Evolutionary conservation across 2,888 invertebrate species (phyloP), one percentile per base, ranked within the genome.

Genomic region (Eustalomyia histrio): DNA sequence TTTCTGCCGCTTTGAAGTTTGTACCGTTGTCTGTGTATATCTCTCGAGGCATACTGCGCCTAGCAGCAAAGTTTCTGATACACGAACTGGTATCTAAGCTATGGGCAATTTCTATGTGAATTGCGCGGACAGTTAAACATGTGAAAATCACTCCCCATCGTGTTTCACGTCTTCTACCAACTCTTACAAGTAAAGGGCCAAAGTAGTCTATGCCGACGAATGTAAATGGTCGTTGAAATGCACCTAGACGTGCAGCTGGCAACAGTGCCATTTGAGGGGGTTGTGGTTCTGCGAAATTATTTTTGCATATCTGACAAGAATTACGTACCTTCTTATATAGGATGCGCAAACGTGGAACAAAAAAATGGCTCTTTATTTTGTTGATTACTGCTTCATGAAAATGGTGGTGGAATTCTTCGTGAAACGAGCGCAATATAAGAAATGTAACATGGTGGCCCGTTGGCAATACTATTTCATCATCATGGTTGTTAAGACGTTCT

Each of bases 151-250:
- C 83, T 8, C 81, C 82, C 84, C 83, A 85, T 24, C 79, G 52
- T n/a, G 84, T 85, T 55, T 84, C 82, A 2, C 43, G 18, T 10
- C 75, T 72, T 63, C 82, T 58, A 12, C 83, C 83, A 50, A 84
- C 47, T 7, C 76, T 68, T 2, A 82, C 80, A 2, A 52, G 14
- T 0, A 84, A 9, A 9, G 83, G 84, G 0, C 83, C 83, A 55
- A 85, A 85, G 24, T 79, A 84, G 17, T 85, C 83, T 8, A 85
- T 50, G 8, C 80, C 83, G 1, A 79, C 81, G n/a, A 75, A 83
- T 4, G 82, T 83, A 12, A 85, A 84, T 4, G 82, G 83, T 5
- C 80, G 80, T 64, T 84, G 65, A 39, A 79, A 82, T 4, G 52
- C 80, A 2, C 67, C 81, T 21, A 83, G 47, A 18, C 83, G 58